Conservation (phyloP, 1,140 invertebrate species). For the Phortica variegata region DNA sequence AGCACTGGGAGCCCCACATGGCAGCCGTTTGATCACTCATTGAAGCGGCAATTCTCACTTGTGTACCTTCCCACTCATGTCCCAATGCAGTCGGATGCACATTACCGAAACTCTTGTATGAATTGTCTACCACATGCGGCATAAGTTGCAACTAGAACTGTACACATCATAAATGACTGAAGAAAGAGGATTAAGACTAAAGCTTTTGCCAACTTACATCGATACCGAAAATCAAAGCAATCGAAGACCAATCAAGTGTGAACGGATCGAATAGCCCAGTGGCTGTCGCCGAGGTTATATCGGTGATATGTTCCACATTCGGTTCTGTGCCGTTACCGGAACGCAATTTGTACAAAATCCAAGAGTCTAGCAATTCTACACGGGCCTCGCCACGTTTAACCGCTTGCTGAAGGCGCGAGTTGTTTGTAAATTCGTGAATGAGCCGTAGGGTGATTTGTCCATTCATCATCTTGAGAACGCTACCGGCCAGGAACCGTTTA, state of each 20-base stretch:
- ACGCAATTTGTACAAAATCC: constrained; percentile 79
- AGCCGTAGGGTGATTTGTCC: constrained; percentile 79
- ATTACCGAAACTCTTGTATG: constrained; percentile 70
- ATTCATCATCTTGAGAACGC: constrained; percentile 77
- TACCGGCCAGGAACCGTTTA: constrained; percentile 78
- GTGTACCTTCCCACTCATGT: constrained; percentile 62
- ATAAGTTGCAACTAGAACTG: constrained; percentile 66
- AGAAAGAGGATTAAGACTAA: neutral
- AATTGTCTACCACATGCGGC: constrained; percentile 78
- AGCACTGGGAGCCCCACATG: constrained; percentile 89
- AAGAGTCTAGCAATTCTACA: constrained; percentile 93
- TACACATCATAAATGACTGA: neutral
- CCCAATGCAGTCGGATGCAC: constrained; percentile 71
- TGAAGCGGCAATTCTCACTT: constrained; percentile 63
- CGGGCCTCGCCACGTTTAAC: constrained; percentile 65
- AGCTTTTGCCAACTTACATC: constrained; percentile 66
- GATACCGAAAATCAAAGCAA: constrained; percentile 61
- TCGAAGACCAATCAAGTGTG: constrained; percentile 72
- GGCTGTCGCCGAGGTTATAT: constrained; percentile 84
- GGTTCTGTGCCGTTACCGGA: constrained; percentile 25
- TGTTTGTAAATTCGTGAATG: constrained; percentile 75
- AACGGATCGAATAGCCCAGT: constrained; percentile 95
- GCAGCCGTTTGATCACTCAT: constrained; percentile 84
- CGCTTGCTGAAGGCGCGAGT: constrained; percentile 66
- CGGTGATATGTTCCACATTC: constrained; percentile 69